Evolutionary conservation across 2,888 invertebrate species (phyloP), one percentile per base, ranked within the genome.

Genomic region (Cybosia mesomella): DNA sequence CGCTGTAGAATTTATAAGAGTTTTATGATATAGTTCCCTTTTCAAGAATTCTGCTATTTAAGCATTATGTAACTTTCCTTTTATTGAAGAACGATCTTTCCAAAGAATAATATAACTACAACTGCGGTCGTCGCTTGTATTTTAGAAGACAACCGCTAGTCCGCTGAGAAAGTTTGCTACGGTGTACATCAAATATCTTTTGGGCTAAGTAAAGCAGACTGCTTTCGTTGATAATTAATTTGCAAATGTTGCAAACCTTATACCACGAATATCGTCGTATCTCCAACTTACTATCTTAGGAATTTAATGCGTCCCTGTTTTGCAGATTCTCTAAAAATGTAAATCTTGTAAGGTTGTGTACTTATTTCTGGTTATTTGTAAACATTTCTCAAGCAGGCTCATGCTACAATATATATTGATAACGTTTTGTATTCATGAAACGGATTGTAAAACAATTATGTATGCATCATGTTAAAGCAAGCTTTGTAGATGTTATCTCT

Each of bases 401-500:
- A 49, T 43, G 9, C n/a, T 49, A n/a, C n/a, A 49, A 49, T 49
- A 18, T 49, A n/a, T 9, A 49, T 49, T 49, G 49, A 49, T n/a
- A 49, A 7, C 49, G 18, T 49, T 49, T 60, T 39, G 11, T 81
- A 81, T 81, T 76, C 72, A 76, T 75, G 71, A 68, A 81, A 73
- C 75, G 72, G 69, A 74, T 78, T 73, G 64, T 79, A 79, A 81
- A 80, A 74, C 22, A 61, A 53, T 53, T 82, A 75, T 75, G 71
- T 64, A 71, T 67, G 74, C 74, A 71, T 77, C 74, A 75, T 78
- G 80, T 74, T 76, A 72, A 82, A 81, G 77, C 80, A 71, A 76
- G 71, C 73, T 76, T 72, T 79, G 80, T 82, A 73, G 88, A 89
- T 89, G 81, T 76, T 88, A 89, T 90, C 89, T 79, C 79, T 76